phyloP scores from a whole-genome alignment of 2,797 vertebrate species.

The Rallus crepitans region DNA sequence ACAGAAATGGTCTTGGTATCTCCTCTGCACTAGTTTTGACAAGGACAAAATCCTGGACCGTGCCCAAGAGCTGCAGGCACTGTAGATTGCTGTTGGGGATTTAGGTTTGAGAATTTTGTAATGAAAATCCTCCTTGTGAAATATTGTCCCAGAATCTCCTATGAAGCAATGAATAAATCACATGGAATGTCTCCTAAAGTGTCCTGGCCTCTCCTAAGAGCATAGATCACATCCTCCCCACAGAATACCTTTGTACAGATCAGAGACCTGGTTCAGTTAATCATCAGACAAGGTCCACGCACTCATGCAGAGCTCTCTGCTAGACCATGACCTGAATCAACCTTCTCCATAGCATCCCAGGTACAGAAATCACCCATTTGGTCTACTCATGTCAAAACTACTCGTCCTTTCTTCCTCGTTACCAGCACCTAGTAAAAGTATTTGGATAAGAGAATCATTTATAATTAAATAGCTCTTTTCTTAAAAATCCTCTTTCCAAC shows the following conservation, averaged over 20 bases:
- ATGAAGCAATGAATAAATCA: slow-evolving; percentile 46
- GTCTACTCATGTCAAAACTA: not conserved
- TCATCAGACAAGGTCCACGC: not conserved
- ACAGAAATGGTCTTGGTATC: not conserved
- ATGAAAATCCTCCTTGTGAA: slow-evolving; percentile 45
- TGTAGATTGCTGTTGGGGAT: slow-evolving; percentile 9
- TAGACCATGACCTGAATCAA: not conserved
- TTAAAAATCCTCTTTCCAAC: not conserved
- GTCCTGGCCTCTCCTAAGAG: slow-evolving; percentile 19
- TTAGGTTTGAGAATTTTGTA: slow-evolving; percentile 34
- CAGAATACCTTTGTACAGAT: not conserved
- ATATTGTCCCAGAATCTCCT: slow-evolving; percentile 16
- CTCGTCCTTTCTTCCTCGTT: not conserved
- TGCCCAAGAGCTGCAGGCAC: slow-evolving; percentile 8
- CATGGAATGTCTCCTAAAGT: slow-evolving; percentile 11
- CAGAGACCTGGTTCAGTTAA: not conserved
- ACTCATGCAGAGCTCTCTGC: not conserved
- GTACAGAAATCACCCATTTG: not conserved
- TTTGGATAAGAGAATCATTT: not conserved
- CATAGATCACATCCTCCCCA: slow-evolving; percentile 33
- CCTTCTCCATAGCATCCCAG: not conserved
- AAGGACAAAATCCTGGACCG: slow-evolving; percentile 39
- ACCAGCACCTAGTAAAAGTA: not conserved
- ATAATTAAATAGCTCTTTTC: not conserved
- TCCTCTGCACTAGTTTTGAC: not conserved